These are phyloP conservation scores for Lepidotrigona ventralis DNA, from an alignment of 1,140 invertebrate genomes.

Conservation along the genomic window DNA sequence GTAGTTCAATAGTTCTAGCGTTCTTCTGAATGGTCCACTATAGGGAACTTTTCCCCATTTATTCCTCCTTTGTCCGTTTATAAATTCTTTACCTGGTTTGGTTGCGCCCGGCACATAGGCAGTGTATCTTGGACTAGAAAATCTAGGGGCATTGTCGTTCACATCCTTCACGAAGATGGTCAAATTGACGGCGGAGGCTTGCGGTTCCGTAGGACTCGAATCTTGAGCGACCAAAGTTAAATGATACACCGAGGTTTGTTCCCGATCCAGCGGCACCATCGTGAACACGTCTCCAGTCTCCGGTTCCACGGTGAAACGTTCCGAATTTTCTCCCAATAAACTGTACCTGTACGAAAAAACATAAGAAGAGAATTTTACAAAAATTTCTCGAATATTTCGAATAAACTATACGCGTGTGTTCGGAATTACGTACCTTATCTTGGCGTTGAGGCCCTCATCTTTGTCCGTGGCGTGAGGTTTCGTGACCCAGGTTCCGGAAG, in stretches of 20 bases:
- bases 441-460: slow-evolving; percentile 91
- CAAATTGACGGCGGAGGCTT: slow-evolving; percentile 89
- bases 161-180: slow-evolving; percentile 90
- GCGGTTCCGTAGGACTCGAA: slow-evolving; percentile 89
- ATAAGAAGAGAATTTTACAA: too few species aligned
- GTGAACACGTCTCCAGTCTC: slow-evolving; percentile 89
- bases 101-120: slow-evolving; percentile 90
- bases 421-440: slow-evolving; percentile 83
- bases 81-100: slow-evolving; percentile 81
- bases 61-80: too few species aligned
- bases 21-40: too few species aligned
- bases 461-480: slow-evolving; percentile 88
- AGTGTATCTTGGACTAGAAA: slow-evolving; percentile 86
- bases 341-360: slow-evolving; percentile 82
- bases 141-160: slow-evolving; percentile 93
- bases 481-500: slow-evolving; percentile 86
- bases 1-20: too few species aligned
- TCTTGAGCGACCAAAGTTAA: slow-evolving; percentile 93
- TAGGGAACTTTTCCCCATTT: too few species aligned
- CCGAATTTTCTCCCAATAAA: slow-evolving; percentile 88
- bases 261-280: slow-evolving; percentile 87
- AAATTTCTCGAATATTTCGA: neutral
- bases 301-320: slow-evolving; percentile 87
- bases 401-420: too few species aligned
- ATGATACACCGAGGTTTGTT: slow-evolving; percentile 87